These are phyloP conservation scores for Nemotelus pantherinus DNA, from an alignment of 2,888 invertebrate species.

Conservation along the genomic window DNA sequence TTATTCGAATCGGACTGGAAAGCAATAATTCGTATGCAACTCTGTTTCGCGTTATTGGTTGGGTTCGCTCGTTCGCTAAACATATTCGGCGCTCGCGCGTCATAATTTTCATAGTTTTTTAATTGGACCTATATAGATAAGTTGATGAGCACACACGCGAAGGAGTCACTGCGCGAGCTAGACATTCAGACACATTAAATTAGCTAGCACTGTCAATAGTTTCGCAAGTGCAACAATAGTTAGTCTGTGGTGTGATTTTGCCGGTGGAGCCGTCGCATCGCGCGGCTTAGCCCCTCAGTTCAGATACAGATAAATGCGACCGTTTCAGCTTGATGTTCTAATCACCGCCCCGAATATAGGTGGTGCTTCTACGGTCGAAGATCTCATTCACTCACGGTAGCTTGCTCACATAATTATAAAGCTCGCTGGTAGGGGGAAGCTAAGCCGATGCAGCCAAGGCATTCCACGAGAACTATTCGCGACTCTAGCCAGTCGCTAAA, in stretches of 20 bases:
- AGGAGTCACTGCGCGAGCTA: not conserved
- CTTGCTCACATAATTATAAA: constrained; percentile 5
- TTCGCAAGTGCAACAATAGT: not conserved
- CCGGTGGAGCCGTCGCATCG: no score
- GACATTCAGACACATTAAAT: not conserved
- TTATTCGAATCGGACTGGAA: no score
- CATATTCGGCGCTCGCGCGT: no score
- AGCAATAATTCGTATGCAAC: no score
- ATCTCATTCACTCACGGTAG: constrained; percentile 18
- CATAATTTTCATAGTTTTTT: no score
- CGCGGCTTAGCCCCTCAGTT: no score
- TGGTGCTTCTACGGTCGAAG: constrained; percentile 44
- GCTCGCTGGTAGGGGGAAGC: constrained; percentile 12
- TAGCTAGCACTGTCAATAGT: not conserved
- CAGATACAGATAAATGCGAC: not conserved
- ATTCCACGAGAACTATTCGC: no score
- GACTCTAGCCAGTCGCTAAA: no score
- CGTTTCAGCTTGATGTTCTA: constrained; percentile 38
- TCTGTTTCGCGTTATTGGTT: no score
- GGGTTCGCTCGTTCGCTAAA: no score
- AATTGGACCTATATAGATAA: no score
- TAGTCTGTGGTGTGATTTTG: not conserved
- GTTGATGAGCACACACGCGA: not conserved
- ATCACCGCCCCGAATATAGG: constrained; percentile 49
- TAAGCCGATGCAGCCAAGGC: no score